Evolutionary conservation across 2,113 vertebrate species (phyloP).

Genomic region (Cottus gobio): DNA sequence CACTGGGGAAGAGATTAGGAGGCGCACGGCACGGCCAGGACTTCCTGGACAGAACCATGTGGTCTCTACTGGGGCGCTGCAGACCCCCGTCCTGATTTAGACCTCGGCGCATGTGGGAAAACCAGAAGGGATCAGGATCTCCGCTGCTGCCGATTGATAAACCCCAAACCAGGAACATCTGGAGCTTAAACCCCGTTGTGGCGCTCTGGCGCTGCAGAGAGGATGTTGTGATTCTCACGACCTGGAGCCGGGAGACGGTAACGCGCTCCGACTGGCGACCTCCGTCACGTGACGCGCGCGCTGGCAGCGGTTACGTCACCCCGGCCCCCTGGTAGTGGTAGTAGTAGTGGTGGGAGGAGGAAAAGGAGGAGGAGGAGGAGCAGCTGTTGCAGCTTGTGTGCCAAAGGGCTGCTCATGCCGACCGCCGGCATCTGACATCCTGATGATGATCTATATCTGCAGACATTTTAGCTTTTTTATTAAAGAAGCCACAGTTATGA

Average conservation of each 20-base stretch:
- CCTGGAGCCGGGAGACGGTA: slow-evolving; percentile 61
- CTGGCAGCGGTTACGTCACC: slow-evolving; percentile 72
- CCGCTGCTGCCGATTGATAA: slow-evolving; percentile 52
- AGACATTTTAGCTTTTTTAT: not conserved
- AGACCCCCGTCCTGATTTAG: too few relatives aligned
- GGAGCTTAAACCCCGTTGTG: slow-evolving; percentile 49
- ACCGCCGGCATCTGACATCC: slow-evolving; percentile 28
- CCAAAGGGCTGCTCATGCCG: slow-evolving; percentile 63
- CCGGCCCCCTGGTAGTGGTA: slow-evolving; percentile 59
- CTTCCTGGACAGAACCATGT: slow-evolving; percentile 53
- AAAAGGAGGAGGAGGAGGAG: slow-evolving; percentile 8
- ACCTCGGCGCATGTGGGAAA: slow-evolving; percentile 21
- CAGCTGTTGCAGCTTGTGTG: slow-evolving; percentile 74
- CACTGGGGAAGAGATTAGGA: slow-evolving; percentile 26
- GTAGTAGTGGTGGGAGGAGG: slow-evolving; percentile 36
- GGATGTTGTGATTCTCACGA: slow-evolving; percentile 59
- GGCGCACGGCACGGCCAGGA: slow-evolving; percentile 33
- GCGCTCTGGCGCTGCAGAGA: slow-evolving; percentile 33
- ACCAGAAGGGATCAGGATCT: slow-evolving; percentile 53
- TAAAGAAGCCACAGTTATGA: not conserved
- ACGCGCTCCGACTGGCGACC: slow-evolving; percentile 64
- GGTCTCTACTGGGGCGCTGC: too few relatives aligned
- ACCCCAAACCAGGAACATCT: slow-evolving; percentile 57
- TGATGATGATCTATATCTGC: not conserved
- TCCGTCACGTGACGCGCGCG: slow-evolving; percentile 64